phyloP scores from a whole-genome alignment of 2,113 vertebrate genomes.

The Silurus asotus region DNA sequence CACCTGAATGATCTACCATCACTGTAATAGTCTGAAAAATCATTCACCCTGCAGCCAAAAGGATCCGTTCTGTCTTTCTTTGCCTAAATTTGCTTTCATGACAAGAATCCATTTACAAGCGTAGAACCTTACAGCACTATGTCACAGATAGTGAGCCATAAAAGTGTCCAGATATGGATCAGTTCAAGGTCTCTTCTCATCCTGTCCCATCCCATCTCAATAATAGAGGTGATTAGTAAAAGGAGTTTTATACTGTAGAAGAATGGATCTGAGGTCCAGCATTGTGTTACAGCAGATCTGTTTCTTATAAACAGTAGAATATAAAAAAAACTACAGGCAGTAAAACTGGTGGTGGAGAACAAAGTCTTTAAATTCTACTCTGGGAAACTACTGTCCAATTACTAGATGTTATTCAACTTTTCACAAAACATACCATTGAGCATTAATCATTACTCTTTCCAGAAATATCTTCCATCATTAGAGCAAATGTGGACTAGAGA shows the following conservation, averaged over 20 bases:
- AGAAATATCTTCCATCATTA: neutral
- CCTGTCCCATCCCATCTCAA: neutral
- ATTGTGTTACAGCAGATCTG: neutral
- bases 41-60: neutral
- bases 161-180: slow-evolving; percentile 26
- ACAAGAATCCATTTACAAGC: slow-evolving; percentile 4
- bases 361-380: neutral
- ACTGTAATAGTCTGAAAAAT: slow-evolving; percentile 8
- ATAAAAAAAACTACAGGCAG: too few relatives aligned
- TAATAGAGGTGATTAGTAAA: slow-evolving; percentile 16
- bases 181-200: slow-evolving; percentile 17
- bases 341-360: too few relatives aligned
- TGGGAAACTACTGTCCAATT: neutral
- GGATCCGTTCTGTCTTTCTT: neutral
- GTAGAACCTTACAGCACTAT: slow-evolving; percentile 2
- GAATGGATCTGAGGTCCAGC: neutral
- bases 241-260: neutral
- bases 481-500: neutral
- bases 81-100: slow-evolving; percentile 21
- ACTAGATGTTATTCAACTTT: neutral
- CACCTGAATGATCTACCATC: slow-evolving; percentile 3
- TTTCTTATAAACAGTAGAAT: neutral
- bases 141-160: slow-evolving; percentile 17
- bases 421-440: neutral
- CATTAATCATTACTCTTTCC: neutral